phyloP scores from a whole-genome alignment of 2,113 vertebrate genomes.

The Noctilio leporinus region DNA sequence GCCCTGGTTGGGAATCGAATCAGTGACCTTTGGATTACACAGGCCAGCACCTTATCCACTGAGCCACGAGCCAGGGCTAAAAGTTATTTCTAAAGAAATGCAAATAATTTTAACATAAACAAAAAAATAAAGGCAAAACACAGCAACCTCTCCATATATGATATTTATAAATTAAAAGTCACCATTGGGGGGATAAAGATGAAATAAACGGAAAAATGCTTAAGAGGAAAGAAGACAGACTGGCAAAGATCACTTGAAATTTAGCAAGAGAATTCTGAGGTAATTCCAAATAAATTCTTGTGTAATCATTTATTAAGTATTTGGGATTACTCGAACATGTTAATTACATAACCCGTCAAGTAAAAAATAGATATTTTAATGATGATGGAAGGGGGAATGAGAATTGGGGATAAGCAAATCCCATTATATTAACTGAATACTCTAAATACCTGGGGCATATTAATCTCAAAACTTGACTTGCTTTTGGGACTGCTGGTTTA shows the following conservation, averaged over 20 bases:
- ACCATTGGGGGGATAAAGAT: background rate
- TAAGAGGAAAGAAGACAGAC: background rate
- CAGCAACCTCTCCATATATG: background rate
- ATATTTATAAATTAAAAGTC: background rate
- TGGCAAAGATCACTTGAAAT: background rate
- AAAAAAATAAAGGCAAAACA: background rate
- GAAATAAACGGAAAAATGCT: slow-evolving; percentile 8
- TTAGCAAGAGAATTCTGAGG: slow-evolving; percentile 1
- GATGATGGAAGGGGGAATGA: background rate
- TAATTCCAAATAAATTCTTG: slow-evolving; percentile 31
- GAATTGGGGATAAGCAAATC: background rate
- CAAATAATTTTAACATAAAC: background rate
- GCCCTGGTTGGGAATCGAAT: too few relatives aligned
- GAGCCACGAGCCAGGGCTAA: background rate
- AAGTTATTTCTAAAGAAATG: background rate
- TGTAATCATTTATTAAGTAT: slow-evolving; percentile 27
- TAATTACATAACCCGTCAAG: slow-evolving; percentile 22
- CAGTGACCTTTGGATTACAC: too few relatives aligned
- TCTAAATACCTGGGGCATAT: background rate
- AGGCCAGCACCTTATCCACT: too few relatives aligned
- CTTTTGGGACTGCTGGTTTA: background rate
- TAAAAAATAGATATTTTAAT: slow-evolving; percentile 26
- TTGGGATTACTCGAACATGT: slow-evolving; percentile 34
- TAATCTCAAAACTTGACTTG: background rate
- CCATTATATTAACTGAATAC: background rate